Base-by-base conservation (phyloP, 2,888 invertebrate species). In the Beris morrisii region DNA sequence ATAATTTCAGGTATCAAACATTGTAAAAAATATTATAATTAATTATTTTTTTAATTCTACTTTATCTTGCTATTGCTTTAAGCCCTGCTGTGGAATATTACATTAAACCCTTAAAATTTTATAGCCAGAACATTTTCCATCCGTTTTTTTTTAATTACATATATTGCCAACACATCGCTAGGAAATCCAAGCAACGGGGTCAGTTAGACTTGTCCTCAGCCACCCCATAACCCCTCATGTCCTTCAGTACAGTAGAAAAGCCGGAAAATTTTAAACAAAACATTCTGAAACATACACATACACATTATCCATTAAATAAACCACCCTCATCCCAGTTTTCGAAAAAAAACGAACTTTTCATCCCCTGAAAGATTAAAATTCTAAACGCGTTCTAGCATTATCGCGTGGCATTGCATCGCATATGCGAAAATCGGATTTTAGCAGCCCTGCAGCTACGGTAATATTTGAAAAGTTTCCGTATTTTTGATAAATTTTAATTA, bases 391-490 rank as follows among this genome's bases (percentile, higher is more conserved):
- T 56, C 56, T 22, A 22, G 13, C 52, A 15, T 12, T 15, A 22
- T 22, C 15, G 38, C 43, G 15, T 22, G 43, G n/a, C 43, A 22
- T 22, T 9, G 7, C 52, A 15, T 12, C 5, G 15, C 15, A 9
- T 44, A 58, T 45, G 57, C 7, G 28, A 58, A 45, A 46, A 45
- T 46, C 46, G 45, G 45, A 58, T 58, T 22, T 45, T 58, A 58
- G 56, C 15, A 43, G 43, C 15, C 56, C 43, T 38, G 56, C 43
- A 58, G 45, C 30, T 58, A 58, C 46, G 45, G 5, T 12, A 56
- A 58, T 58, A 58, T 58, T 58, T 58, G 58, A 45, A 58, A 58
- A 58, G 58, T 46, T 58, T 58, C 30, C 6, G 11, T 15, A 12
- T n/a, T 48, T 48, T 15, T 15, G 11, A 4, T 43, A 56, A 43